These are phyloP conservation scores for Drosophila mettleri DNA, from an alignment of 2,888 invertebrate genomes.

Conservation along the genomic window DNA sequence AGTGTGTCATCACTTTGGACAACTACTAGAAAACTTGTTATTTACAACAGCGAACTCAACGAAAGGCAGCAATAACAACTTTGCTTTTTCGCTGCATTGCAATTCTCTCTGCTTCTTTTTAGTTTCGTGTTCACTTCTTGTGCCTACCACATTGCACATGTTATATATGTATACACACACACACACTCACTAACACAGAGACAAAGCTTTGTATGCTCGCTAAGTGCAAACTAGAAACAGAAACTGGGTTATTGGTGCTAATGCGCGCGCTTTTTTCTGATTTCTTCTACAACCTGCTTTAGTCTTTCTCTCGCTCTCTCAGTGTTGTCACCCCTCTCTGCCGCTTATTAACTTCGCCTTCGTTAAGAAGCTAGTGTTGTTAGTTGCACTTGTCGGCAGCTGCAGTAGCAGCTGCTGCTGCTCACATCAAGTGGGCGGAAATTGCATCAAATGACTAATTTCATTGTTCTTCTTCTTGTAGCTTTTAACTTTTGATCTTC, in stretches of 20 bases:
- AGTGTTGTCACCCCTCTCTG: conserved; percentile 2
- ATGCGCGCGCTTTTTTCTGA: conserved; percentile 52
- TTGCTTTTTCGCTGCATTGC: conserved; percentile 35
- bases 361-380: conserved; percentile 28
- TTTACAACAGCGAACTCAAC: conserved; percentile 54
- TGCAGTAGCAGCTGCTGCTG: conserved; percentile 56
- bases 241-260: conserved; percentile 80
- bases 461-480: conserved; percentile 39
- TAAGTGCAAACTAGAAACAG: conserved; percentile 79
- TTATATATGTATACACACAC: conserved; percentile 20
- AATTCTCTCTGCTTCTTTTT: conserved; percentile 35
- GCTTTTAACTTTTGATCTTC: conserved; percentile 19
- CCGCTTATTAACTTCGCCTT: conserved; percentile 15
- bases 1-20: conserved; percentile 75
- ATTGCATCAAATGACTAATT: conserved; percentile 76
- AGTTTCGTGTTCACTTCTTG: conserved; percentile 34
- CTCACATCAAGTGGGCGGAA: conserved; percentile 60
- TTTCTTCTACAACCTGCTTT: conserved; percentile 15
- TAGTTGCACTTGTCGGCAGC: conserved; percentile 66
- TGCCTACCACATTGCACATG: conserved; percentile 45
- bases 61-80: conserved; percentile 33
- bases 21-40: conserved; percentile 75
- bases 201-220: conserved; percentile 42
- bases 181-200: conserved; percentile 17
- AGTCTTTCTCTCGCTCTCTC: not conserved